Percentiles rank a stretch among this genome's conserved stretches.
phyloP scores from a whole-genome alignment of 1,140 invertebrate genomes.

The Panonychus citri region DNA sequence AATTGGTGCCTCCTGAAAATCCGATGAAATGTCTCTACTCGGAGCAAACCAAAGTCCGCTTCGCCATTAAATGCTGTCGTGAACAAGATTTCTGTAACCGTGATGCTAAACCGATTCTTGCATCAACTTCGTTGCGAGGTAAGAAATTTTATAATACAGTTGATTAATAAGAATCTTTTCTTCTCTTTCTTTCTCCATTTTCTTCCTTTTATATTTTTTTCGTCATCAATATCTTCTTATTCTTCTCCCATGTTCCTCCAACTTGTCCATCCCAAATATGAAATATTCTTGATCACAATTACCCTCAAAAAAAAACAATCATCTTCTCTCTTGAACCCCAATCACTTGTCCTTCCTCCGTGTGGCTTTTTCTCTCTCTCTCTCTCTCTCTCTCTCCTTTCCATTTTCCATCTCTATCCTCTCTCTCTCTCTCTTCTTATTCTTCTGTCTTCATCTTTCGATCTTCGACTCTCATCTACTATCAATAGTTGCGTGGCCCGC shows the following conservation, averaged over 20 bases:
- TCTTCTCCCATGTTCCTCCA: too few relatives aligned
- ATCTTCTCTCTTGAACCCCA: too few relatives aligned
- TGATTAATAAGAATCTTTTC: background rate
- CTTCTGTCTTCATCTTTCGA: too few relatives aligned
- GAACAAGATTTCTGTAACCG: constrained; percentile 40
- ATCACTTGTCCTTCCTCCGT: too few relatives aligned
- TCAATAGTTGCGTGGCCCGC: constrained; percentile 29
- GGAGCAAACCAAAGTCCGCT: constrained; percentile 23
- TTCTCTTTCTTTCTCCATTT: constrained; percentile 2
- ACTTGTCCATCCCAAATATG: too few relatives aligned
- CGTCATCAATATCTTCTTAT: too few relatives aligned
- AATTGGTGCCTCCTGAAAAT: constrained; percentile 44
- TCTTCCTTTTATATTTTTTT: background rate
- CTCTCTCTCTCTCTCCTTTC: background rate
- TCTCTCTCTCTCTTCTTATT: constrained; percentile 6
- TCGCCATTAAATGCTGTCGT: constrained; percentile 36
- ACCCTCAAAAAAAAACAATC: too few relatives aligned
- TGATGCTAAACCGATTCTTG: too few relatives aligned
- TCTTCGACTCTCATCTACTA: background rate
- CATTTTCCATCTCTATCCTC: constrained; percentile 2
- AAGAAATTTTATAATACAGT: too few relatives aligned
- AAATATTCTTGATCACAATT: too few relatives aligned
- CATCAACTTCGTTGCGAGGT: too few relatives aligned
- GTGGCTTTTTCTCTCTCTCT: too few relatives aligned
- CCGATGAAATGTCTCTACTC: constrained; percentile 37